Conservation (phyloP, 2,797 vertebrate species). For the Vultur gryphus region DNA sequence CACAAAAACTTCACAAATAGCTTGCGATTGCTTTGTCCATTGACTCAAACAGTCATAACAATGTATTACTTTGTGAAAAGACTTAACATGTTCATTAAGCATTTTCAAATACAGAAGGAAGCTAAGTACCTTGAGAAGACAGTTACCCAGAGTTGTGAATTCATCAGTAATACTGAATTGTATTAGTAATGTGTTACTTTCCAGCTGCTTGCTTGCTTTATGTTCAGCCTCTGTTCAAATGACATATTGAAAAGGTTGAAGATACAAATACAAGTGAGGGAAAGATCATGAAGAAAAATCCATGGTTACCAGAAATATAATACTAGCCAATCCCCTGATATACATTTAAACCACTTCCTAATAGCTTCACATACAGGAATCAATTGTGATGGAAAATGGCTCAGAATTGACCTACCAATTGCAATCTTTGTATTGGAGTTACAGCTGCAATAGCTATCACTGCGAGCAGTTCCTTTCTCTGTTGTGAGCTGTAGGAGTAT, state of each 20-base stretch:
- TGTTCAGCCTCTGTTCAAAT: neutral
- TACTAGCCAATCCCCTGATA: neutral
- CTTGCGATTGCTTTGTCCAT: neutral
- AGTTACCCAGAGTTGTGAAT: neutral
- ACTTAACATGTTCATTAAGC: rapidly evolving
- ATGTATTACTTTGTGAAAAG: neutral
- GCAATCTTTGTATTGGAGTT: neutral
- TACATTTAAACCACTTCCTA: neutral
- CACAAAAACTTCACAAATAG: neutral
- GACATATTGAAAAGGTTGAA: neutral
- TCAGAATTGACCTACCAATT: neutral
- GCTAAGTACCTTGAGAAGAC: neutral
- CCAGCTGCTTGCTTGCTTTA: neutral
- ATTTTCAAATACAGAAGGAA: neutral
- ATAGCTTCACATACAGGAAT: neutral
- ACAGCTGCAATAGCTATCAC: neutral
- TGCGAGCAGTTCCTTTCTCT: neutral
- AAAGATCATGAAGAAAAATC: neutral
- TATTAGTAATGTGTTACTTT: neutral
- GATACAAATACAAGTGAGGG: neutral
- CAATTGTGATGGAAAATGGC: neutral
- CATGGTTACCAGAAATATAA: neutral
- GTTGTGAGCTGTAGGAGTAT: neutral
- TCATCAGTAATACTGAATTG: neutral
- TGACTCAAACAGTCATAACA: neutral